phyloP scores from a whole-genome alignment of 2,888 invertebrate genomes.

The Ptychoptera albimana region DNA sequence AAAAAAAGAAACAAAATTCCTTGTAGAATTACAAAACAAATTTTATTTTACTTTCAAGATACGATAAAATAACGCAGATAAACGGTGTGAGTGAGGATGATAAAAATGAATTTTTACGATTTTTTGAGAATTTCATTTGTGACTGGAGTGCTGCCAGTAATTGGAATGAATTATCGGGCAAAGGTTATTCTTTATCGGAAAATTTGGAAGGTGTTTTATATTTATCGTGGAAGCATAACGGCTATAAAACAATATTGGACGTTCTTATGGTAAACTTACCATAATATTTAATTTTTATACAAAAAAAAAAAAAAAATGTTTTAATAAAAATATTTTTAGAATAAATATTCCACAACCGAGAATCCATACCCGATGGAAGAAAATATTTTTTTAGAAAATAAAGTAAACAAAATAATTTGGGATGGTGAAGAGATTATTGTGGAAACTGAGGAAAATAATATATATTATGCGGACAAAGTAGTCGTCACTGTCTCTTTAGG shows the following conservation, averaged over 20 bases:
- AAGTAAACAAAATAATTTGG: background rate
- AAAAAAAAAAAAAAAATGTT: no score
- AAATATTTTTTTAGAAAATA: background rate
- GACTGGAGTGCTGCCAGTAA: constrained; percentile 29
- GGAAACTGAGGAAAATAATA: background rate
- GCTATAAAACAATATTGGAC: constrained; percentile 49
- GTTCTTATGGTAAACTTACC: constrained; percentile 47
- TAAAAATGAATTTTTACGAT: constrained; percentile 29
- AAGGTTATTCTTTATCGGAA: constrained; percentile 44
- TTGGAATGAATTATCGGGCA: constrained; percentile 34
- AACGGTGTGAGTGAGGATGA: no score
- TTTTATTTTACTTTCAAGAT: no score
- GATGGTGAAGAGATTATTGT: background rate
- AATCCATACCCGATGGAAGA: background rate
- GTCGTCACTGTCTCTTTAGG: background rate
- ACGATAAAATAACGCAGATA: no score
- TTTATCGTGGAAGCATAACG: constrained; percentile 57
- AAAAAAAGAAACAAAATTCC: no score
- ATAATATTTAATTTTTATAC: no score
- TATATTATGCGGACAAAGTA: background rate
- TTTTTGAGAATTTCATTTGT: constrained; percentile 29
- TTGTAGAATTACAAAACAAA: background rate
- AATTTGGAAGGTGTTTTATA: constrained; percentile 51
- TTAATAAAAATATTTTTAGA: background rate
- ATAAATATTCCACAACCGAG: background rate